Conservation (phyloP, 1,140 invertebrate genomes). For the Zaprionus kolodkinae region DNA sequence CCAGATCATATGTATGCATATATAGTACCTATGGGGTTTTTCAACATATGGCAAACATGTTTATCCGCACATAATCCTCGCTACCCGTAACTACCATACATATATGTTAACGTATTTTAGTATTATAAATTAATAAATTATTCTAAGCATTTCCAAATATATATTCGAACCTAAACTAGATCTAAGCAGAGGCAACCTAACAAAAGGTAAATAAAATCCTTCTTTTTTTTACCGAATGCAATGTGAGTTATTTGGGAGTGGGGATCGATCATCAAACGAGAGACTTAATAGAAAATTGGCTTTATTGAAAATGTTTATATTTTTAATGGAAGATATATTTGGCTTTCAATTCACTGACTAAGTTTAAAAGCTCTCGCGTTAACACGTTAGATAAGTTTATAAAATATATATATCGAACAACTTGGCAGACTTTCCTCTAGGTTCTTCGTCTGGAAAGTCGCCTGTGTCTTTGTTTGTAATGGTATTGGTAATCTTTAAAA, state of each 20-base stretch:
- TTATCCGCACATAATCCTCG: not conserved
- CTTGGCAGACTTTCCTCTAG: constrained; percentile 16
- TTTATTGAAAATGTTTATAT: constrained; percentile 80
- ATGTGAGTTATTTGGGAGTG: constrained; percentile 1
- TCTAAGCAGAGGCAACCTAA: constrained; percentile 26
- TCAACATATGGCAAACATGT: too few species aligned
- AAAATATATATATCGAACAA: constrained; percentile 31
- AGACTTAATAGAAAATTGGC: constrained; percentile 68
- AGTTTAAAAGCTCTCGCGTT: constrained; percentile 62
- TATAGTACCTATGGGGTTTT: too few species aligned
- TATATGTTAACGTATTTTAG: constrained; percentile 38
- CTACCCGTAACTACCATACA: constrained; percentile 17
- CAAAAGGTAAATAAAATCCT: constrained; percentile 31
- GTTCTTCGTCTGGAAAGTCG: constrained; percentile 40
- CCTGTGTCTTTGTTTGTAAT: constrained; percentile 14
- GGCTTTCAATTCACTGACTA: constrained; percentile 71
- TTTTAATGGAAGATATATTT: constrained; percentile 80
- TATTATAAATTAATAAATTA: constrained; percentile 48
- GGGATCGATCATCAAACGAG: not conserved
- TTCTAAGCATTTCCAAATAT: constrained; percentile 28
- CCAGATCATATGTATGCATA: not conserved
- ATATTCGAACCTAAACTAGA: constrained; percentile 17
- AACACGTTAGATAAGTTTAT: constrained; percentile 52
- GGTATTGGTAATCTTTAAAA: constrained; percentile 37
- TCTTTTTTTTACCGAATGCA: constrained; percentile 38